Evolutionary conservation across 1,140 invertebrate species (phyloP).

Genomic region (Bombus terrestris): DNA sequence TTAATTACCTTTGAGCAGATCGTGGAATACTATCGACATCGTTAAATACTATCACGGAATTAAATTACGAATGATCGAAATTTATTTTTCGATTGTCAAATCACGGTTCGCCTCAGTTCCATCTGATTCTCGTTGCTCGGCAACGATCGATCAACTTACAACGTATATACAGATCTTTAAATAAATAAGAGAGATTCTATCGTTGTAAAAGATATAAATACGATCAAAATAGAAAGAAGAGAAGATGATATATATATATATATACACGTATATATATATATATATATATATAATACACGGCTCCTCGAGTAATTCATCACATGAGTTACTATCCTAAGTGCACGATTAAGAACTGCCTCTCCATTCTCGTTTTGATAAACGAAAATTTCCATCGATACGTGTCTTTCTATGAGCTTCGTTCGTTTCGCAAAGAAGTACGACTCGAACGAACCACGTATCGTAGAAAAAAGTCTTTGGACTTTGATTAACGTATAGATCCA

Average conservation of each 20-base stretch:
- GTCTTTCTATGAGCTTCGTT: background rate
- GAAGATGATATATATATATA: constrained; percentile 17
- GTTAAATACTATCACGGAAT: background rate
- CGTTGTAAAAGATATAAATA: constrained; percentile 54
- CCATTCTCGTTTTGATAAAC: constrained; percentile 13
- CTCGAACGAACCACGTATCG: constrained; percentile 16
- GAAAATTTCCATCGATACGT: constrained; percentile 28
- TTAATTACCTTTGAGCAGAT: background rate
- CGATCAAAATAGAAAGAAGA: constrained; percentile 30
- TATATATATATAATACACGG: constrained; percentile 31
- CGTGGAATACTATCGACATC: background rate
- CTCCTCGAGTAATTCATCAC: constrained; percentile 49
- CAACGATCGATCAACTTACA: constrained; percentile 34
- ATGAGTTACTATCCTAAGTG: constrained; percentile 44
- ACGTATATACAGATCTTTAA: constrained; percentile 50
- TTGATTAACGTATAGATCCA: constrained; percentile 50
- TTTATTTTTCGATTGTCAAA: background rate
- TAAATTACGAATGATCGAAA: background rate
- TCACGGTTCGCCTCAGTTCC: constrained; percentile 6
- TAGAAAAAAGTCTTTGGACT: constrained; percentile 52
- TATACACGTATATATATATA: background rate
- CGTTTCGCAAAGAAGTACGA: background rate
- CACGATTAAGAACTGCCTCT: constrained; percentile 32
- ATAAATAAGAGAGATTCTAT: constrained; percentile 60
- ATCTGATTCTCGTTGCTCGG: background rate